A percentile compares a stretch with the other conserved stretches of the same genome.
Conservation (phyloP, 1,140 invertebrate species). For the Psilanteris sp. region DNA sequence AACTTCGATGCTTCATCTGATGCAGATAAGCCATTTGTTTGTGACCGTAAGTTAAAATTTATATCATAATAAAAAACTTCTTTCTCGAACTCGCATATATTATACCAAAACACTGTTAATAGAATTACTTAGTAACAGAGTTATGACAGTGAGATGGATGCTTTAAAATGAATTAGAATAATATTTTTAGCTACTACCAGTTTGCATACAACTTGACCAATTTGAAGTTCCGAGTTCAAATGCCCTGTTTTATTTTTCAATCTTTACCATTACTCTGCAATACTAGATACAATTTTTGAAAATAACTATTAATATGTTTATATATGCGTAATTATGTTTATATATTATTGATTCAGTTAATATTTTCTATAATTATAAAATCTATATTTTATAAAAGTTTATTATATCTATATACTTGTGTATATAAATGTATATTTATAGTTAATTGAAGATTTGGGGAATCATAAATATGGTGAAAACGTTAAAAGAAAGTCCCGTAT, state of each 20-base stretch:
- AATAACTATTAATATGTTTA: slow-evolving; percentile 23
- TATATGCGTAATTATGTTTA: too few species aligned
- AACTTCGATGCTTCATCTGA: slow-evolving; percentile 85
- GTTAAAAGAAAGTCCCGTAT: too few species aligned
- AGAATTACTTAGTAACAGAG: slow-evolving; percentile 64
- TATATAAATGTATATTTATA: too few species aligned
- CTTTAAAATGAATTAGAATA: slow-evolving; percentile 58
- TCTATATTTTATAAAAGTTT: too few species aligned
- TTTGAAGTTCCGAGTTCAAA: slow-evolving; percentile 60
- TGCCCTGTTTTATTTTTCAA: slow-evolving; percentile 38
- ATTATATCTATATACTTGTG: too few species aligned
- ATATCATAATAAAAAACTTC: slow-evolving; percentile 80
- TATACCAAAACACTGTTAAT: slow-evolving; percentile 66
- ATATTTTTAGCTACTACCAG: slow-evolving; percentile 44
- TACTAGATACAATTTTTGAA: slow-evolving; percentile 53
- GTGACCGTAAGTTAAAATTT: slow-evolving; percentile 91
- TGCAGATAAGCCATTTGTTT: slow-evolving; percentile 93
- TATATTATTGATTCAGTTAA: too few species aligned
- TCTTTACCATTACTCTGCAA: slow-evolving; percentile 56
- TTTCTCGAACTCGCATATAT: slow-evolving; percentile 73
- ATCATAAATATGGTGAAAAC: too few species aligned
- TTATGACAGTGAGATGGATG: slow-evolving; percentile 65
- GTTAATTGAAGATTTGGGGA: too few species aligned
- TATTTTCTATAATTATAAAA: too few species aligned
- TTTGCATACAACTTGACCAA: slow-evolving; percentile 60